These are phyloP conservation scores for Podilymbus podiceps DNA, from an alignment of 2,113 vertebrate species.

Conservation along the genomic window DNA sequence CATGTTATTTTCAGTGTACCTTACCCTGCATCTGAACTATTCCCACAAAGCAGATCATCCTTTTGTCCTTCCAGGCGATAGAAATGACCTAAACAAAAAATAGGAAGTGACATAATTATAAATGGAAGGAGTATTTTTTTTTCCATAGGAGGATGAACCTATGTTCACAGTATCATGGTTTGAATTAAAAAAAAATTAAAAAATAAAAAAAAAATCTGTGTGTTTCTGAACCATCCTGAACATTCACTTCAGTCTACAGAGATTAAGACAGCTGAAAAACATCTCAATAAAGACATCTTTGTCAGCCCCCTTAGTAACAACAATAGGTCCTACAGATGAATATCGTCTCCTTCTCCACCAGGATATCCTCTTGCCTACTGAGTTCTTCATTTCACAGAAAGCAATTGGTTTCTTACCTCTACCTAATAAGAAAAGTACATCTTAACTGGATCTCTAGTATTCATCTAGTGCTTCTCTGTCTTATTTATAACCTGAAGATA, in stretches of 20 bases:
- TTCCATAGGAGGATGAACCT: neutral
- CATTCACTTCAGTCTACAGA: neutral
- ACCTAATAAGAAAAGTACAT: neutral
- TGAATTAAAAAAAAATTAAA: neutral
- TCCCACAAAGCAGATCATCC: slow-evolving; percentile 89
- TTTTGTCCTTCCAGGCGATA: slow-evolving; percentile 70
- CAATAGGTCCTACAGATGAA: neutral
- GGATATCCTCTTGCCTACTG: neutral
- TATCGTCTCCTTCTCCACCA: neutral
- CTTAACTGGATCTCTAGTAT: neutral
- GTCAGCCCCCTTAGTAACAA: neutral
- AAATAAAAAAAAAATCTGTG: neutral
- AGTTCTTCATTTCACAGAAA: neutral
- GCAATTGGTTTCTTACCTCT: neutral
- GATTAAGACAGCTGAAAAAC: neutral
- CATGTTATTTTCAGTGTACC: neutral
- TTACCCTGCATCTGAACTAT: slow-evolving; percentile 86
- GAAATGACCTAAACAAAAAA: slow-evolving; percentile 68
- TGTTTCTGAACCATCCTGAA: neutral
- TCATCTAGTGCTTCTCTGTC: neutral
- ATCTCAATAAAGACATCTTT: neutral
- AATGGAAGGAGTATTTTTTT: neutral
- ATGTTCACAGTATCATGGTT: neutral
- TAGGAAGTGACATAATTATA: neutral
- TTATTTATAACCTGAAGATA: neutral